Conservation (phyloP, 2,797 vertebrate species). For the Acropternis orthonyx region DNA sequence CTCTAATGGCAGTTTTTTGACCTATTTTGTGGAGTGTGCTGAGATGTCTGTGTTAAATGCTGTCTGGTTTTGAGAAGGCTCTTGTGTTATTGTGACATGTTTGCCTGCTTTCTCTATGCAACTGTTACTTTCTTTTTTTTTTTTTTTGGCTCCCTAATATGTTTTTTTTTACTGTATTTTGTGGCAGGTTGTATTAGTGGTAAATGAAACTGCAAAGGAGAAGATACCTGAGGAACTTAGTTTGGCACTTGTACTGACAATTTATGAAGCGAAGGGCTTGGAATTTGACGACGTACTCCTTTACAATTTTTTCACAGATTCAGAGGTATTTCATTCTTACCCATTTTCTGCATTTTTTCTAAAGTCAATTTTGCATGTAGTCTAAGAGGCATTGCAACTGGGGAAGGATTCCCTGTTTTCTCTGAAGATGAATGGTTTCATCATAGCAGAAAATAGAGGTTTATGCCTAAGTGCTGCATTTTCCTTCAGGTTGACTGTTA, state of each 20-base stretch:
- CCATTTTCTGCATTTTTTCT: background rate
- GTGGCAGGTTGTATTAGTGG: conserved; percentile 79
- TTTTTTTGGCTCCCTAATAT: background rate
- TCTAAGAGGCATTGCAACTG: background rate
- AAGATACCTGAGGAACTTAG: conserved; percentile 81
- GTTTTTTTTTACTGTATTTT: background rate
- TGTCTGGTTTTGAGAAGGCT: background rate
- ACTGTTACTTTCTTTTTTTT: background rate
- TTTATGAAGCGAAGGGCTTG: conserved; percentile 84
- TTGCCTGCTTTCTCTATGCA: background rate
- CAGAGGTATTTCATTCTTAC: conserved; percentile 72
- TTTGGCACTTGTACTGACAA: conserved; percentile 80
- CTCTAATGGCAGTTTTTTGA: background rate
- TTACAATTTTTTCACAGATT: conserved; percentile 85
- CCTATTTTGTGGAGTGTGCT: background rate
- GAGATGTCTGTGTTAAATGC: background rate
- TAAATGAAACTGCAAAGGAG: conserved; percentile 80
- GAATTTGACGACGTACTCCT: conserved; percentile 85
- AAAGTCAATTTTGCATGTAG: background rate
- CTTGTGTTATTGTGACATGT: background rate
- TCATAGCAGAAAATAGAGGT: background rate
- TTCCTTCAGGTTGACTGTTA: background rate
- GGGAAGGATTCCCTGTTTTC: background rate
- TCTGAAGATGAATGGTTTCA: background rate
- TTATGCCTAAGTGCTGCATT: background rate